Base-by-base conservation (phyloP, 2,888 invertebrate genomes). In the Cotesia congregata region DNA sequence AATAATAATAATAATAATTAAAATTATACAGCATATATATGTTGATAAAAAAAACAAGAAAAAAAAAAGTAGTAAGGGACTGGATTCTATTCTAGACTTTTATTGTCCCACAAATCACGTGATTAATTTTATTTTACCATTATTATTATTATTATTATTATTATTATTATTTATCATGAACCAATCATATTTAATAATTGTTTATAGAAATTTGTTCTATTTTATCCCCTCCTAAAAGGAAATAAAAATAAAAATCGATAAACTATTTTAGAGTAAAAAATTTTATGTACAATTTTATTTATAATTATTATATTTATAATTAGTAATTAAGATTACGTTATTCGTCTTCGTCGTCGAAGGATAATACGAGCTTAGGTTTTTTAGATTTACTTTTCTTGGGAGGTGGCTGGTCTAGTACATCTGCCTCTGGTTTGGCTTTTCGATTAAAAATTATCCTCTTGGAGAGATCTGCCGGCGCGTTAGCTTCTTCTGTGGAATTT, bases 391-490 rank as follows among this genome's bases (percentile, higher is more conserved):
- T 77, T 71, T 85, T 87, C 68, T 87, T 87, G 38, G 77, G 83
- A 41, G 81, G 76, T 77, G 78, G 78, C 78, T 80, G 80, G 67
- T 81, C 79, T 41, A 80, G 78, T 59, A 79, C 71, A 39, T 78
- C 77, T 50, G 78, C 67, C 60, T 83, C 83, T 60, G 89, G 88
- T 67, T 82, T 81, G 1, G 87, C 86, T 65, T 89, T 87, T 85
- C 91, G 91, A 74, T 82, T 84, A 83, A 94, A 94, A 78, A 93
- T 89, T 77, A 94, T 91, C 64, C 91, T 91, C 82, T 92, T 90
- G 73, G 85, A 90, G 80, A 94, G 88, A 89, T 94, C 93, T 61
- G 93, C 93, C 41, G 92, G 92, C 61, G 90, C 90, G 83, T 91
- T 91, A 76, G 91, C 91, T 84, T 91, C 91, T 87, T 93, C 93